Base-by-base conservation (phyloP, 2,113 vertebrate species). In the Chaenogobius annularis region DNA sequence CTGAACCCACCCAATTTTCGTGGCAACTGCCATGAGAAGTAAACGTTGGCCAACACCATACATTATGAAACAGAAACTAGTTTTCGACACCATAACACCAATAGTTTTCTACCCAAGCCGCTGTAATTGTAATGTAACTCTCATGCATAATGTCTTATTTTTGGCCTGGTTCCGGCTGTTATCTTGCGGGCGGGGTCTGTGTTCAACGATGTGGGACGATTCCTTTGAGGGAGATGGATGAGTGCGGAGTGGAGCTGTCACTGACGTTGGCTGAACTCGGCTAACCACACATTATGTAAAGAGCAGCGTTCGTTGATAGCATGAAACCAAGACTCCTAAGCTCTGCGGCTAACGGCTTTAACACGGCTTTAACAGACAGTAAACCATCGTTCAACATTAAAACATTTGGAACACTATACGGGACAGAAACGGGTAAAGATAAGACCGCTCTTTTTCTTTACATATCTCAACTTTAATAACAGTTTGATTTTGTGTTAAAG, bases 231-330 rank as follows among this genome's bases (percentile, higher is more conserved):
- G 61, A 63, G 61, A 63, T 63, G 61, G 61, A 63, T 63, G 61
- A 40, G 61, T 40, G 61, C 10, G 61, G 61, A 40, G 17, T 35
- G 35, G 17, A 40, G 61, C 61, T 63, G 61, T 63, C 61, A 40
- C n/a, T 40, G 61, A 63, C 40, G 61, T 63, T n/a, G 61, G 61
- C 61, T n/a, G n/a, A 63, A 63, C 61, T 63, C 10, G 61, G 61
- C 61, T 19, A 43, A 63, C 61, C 61, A 63, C 61, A 43, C 61
- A 43, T 63, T 63, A n/a, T 40, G 61, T 63, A 43, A 20, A n/a
- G 61, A 19, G 35, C 35, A 43, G 3, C 40, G 10, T 19, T 12
- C 40, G 61, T n/a, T 43, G 61, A 63, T 63, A 40, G 31, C 35
- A n/a, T 20, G 10, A 61, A 35, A 15, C 14, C 58, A 10, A 35